Percentiles rank a stretch among this genome's conserved stretches.
These are phyloP conservation scores for Caenorhabditis panamensis DNA, from an alignment of 2,888 invertebrate species.

Conservation along the genomic window DNA sequence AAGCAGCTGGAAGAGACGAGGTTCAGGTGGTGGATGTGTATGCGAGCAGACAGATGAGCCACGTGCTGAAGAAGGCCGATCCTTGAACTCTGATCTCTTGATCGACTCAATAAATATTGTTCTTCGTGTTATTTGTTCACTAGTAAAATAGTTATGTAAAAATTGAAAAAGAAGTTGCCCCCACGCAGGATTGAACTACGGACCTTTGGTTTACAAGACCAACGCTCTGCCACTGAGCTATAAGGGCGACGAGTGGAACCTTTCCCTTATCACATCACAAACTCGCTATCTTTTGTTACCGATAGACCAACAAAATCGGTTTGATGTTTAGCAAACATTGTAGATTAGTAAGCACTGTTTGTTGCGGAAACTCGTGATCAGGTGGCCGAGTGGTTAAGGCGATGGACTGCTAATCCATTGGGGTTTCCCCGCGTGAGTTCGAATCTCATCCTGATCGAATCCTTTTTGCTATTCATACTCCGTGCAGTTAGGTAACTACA, in stretches of 20 bases:
- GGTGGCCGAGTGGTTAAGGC: slow-evolving; percentile 81
- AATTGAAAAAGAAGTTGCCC: slow-evolving; percentile 17
- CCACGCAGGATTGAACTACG: slow-evolving; percentile 64
- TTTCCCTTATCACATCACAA: not conserved
- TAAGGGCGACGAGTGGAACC: slow-evolving; percentile 41
- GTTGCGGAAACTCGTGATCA: too few relatives aligned
- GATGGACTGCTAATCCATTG: slow-evolving; percentile 81
- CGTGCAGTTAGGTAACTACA: too few relatives aligned
- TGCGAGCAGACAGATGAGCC: not conserved
- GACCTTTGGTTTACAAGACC: slow-evolving; percentile 69
- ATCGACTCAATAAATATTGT: too few relatives aligned
- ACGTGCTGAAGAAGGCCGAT: not conserved
- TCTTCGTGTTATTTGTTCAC: too few relatives aligned
- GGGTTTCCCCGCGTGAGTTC: slow-evolving; percentile 80
- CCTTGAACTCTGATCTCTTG: too few relatives aligned
- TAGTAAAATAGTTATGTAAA: not conserved
- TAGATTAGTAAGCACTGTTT: not conserved
- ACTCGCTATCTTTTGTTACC: not conserved
- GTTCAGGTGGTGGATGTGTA: not conserved
- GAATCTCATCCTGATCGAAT: slow-evolving; percentile 77
- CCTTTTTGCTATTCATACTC: slow-evolving; percentile 21
- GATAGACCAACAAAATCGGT: not conserved
- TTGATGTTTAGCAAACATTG: not conserved
- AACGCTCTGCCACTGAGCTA: slow-evolving; percentile 69
- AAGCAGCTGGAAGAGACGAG: not conserved